These are phyloP conservation scores for Parnassius glacialis DNA, from an alignment of 2,888 invertebrate species.

Conservation along the genomic window DNA sequence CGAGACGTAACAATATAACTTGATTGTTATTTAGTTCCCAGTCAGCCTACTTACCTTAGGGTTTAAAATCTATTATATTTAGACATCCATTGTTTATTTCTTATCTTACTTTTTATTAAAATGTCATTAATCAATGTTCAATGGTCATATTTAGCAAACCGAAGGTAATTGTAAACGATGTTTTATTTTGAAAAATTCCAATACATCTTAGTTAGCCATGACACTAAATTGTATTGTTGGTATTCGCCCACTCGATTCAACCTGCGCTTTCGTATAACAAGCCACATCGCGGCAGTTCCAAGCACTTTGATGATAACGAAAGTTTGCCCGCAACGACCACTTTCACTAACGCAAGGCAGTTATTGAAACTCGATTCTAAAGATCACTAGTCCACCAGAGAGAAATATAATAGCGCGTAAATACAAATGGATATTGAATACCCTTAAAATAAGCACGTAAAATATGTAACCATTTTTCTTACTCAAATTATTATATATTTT, in stretches of 20 bases:
- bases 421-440: no score
- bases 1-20: constrained; percentile 8
- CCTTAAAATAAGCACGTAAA: no score
- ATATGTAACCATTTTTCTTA: no score
- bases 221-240: not conserved
- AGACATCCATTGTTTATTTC: constrained; percentile 4
- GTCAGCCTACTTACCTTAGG: constrained; percentile 9
- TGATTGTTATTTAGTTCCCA: constrained; percentile 14
- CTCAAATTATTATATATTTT: no score
- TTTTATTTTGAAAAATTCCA: no score
- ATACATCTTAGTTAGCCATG: not conserved
- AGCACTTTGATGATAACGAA: constrained; percentile 49
- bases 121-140: no score
- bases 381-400: constrained; percentile 2
- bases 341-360: constrained; percentile 52
- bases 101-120: not conserved
- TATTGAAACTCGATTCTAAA: constrained; percentile 37
- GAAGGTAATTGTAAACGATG: no score
- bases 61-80: constrained; percentile 10
- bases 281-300: constrained; percentile 23
- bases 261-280: not conserved
- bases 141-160: no score
- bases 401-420: constrained; percentile 15
- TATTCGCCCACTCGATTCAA: constrained; percentile 1
- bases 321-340: constrained; percentile 61